Conservation (phyloP, 2,113 vertebrate species). For the Pachypanchax playfairii region DNA sequence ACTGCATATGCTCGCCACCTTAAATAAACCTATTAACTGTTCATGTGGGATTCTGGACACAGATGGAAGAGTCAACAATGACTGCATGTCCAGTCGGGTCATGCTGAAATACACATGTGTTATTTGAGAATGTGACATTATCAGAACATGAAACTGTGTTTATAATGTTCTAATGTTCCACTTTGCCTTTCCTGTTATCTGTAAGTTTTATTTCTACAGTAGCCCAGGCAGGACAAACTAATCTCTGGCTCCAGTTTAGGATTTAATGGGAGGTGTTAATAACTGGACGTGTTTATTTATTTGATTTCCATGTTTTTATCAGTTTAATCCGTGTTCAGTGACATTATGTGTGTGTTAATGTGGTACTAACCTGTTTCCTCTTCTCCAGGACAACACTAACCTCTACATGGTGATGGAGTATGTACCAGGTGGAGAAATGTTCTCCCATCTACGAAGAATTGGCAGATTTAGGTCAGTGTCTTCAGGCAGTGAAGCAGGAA, state of each 20-base stretch:
- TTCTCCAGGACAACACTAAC: constrained; percentile 87
- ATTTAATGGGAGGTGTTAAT: neutral
- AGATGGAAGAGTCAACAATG: constrained; percentile 19
- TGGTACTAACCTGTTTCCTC: constrained; percentile 41
- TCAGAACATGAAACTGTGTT: too few species aligned
- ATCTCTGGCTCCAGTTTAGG: neutral
- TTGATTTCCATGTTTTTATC: neutral
- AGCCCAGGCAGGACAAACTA: neutral
- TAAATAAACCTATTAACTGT: constrained; percentile 68
- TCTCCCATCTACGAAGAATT: constrained; percentile 90
- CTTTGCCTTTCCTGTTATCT: neutral
- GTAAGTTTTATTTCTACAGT: neutral
- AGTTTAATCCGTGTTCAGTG: neutral
- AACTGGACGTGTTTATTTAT: neutral
- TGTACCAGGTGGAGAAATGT: constrained; percentile 92
- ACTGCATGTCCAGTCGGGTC: too few species aligned
- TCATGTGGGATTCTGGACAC: constrained; percentile 24
- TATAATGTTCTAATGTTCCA: neutral
- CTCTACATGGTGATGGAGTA: constrained; percentile 97
- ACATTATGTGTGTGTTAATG: neutral
- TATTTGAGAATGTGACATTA: too few species aligned
- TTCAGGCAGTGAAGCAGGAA: neutral
- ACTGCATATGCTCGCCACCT: constrained; percentile 43
- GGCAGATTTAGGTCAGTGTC: constrained; percentile 88
- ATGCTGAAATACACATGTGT: too few species aligned